Percentiles rank a stretch among this genome's conserved stretches.
Evolutionary conservation across 2,888 invertebrate genomes (phyloP).

Genomic region (Parapristionchus giblindavisi): DNA sequence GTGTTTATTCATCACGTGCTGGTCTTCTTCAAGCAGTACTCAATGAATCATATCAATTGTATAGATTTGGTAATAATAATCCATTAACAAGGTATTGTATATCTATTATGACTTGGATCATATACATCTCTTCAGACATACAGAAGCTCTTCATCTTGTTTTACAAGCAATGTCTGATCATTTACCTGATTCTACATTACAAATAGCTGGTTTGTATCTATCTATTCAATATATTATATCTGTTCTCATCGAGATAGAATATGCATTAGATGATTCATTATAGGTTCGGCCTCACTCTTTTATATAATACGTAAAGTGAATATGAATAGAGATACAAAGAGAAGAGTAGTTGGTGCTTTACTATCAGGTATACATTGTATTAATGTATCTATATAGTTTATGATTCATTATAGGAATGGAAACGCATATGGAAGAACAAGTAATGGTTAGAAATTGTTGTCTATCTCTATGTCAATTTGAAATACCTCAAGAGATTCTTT

Average conservation of each 20-base stretch:
- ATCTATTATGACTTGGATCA: background rate
- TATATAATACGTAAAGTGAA: constrained; percentile 58
- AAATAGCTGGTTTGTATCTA: constrained; percentile 77
- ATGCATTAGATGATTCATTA: background rate
- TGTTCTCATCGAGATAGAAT: background rate
- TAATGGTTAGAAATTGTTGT: constrained; percentile 94
- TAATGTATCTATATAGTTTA: background rate
- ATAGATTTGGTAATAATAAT: constrained; percentile 67
- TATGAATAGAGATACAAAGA: constrained; percentile 66
- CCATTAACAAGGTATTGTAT: constrained; percentile 43
- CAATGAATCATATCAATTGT: constrained; percentile 81
- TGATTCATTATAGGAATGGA: constrained; percentile 57
- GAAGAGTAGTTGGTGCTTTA: constrained; percentile 61
- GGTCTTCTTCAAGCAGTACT: constrained; percentile 84
- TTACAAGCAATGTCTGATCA: constrained; percentile 90
- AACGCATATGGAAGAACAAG: constrained; percentile 66
- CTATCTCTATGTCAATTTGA: constrained; percentile 91
- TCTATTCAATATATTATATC: background rate
- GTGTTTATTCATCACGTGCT: constrained; percentile 84
- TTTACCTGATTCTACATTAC: constrained; percentile 85
- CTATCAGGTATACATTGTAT: constrained; percentile 51
- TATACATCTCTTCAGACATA: constrained; percentile 48
- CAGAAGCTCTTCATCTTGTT: constrained; percentile 75
- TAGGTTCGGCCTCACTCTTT: constrained; percentile 58
- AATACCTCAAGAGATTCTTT: constrained; percentile 87